Conservation (phyloP, 2,888 invertebrate species). For the Autographa pulchrina region DNA sequence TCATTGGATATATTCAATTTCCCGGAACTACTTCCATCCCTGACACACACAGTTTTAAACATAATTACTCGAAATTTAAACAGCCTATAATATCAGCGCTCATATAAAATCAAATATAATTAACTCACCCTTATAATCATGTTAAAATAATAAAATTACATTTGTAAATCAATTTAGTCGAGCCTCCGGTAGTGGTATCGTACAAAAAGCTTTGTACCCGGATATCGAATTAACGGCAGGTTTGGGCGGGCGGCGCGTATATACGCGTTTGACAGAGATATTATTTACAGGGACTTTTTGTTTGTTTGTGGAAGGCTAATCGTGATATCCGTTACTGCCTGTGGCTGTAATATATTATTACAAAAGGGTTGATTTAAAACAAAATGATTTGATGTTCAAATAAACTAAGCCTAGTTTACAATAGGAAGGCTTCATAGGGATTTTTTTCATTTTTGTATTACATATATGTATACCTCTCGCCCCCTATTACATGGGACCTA, state of each 20-base stretch:
- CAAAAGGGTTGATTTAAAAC: too few species aligned
- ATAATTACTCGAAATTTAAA: neutral
- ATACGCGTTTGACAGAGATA: constrained; percentile 7
- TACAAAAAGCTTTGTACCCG: constrained; percentile 44
- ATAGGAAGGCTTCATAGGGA: too few species aligned
- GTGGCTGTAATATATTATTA: neutral
- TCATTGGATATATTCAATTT: too few species aligned
- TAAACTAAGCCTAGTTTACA: too few species aligned
- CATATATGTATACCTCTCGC: too few species aligned
- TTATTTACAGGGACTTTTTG: constrained; percentile 27
- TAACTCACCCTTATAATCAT: constrained; percentile 31
- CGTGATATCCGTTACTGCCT: neutral
- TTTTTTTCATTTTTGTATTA: too few species aligned
- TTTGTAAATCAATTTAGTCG: constrained; percentile 49
- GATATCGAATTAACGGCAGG: constrained; percentile 52
- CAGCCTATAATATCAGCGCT: neutral
- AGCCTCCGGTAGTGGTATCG: constrained; percentile 22
- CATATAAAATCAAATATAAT: constrained; percentile 31
- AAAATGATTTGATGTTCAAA: too few species aligned
- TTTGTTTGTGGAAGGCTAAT: neutral
- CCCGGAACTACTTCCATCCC: too few species aligned
- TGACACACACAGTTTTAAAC: neutral
- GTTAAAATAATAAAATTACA: constrained; percentile 43
- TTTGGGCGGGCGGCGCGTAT: constrained; percentile 14
- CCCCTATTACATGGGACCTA: too few species aligned